Conservation (phyloP, 2,797 vertebrate species). For the Eupleurogrammus muticus region DNA sequence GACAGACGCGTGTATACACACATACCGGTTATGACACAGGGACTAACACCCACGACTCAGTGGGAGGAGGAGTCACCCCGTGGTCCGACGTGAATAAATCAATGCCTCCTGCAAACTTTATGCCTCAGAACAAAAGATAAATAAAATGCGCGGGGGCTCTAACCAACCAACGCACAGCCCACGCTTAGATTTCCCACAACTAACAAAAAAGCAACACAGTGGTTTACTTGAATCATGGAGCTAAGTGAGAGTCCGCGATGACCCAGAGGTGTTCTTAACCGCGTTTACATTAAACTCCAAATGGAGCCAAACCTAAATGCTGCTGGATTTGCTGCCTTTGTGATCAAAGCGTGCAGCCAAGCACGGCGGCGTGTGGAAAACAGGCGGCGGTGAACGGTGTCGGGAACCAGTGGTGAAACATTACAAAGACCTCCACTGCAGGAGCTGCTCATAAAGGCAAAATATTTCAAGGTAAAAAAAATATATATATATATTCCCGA, state of each 20-base stretch:
- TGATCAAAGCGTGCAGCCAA: slow-evolving; percentile 57
- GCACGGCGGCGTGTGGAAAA: slow-evolving; percentile 40
- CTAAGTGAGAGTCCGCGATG: slow-evolving; percentile 28
- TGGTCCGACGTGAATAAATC: slow-evolving; percentile 52
- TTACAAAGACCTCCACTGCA: slow-evolving; percentile 37
- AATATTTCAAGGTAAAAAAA: slow-evolving; percentile 22
- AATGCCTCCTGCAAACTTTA: slow-evolving; percentile 47
- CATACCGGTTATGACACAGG: slow-evolving; percentile 65
- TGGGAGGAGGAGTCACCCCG: slow-evolving; percentile 41
- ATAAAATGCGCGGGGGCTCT: slow-evolving; percentile 21
- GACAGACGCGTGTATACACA: slow-evolving; percentile 60
- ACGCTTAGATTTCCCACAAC: slow-evolving; percentile 43
- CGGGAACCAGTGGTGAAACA: slow-evolving; percentile 45
- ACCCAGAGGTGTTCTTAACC: slow-evolving; percentile 42
- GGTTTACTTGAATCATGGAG: slow-evolving; percentile 49
- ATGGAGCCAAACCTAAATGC: slow-evolving; percentile 37
- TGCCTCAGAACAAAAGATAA: slow-evolving; percentile 25
- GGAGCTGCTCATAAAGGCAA: slow-evolving; percentile 31
- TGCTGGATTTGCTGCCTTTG: slow-evolving; percentile 52
- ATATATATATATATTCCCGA: neutral
- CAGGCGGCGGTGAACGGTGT: slow-evolving; percentile 24
- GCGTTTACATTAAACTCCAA: slow-evolving; percentile 51
- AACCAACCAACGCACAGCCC: slow-evolving; percentile 34
- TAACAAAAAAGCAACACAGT: slow-evolving; percentile 33
- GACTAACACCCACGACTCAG: slow-evolving; percentile 45